phyloP scores from a whole-genome alignment of 2,797 vertebrate species.

The Sebastes reedi region DNA sequence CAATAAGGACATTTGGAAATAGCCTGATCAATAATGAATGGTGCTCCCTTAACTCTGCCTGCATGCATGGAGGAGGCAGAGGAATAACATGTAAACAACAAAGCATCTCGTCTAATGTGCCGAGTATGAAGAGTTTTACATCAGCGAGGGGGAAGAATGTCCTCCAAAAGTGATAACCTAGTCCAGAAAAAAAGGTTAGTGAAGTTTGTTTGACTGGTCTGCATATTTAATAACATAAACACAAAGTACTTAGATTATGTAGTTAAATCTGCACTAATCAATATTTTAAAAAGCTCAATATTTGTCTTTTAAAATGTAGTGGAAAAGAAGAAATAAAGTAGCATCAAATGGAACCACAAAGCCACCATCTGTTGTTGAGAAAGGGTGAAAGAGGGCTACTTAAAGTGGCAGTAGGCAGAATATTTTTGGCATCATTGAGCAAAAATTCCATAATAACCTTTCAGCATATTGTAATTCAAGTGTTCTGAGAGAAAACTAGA shows the following conservation, averaged over 20 bases:
- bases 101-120: slow-evolving; percentile 13
- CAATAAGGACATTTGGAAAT: slow-evolving; percentile 77
- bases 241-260: background rate
- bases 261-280: background rate
- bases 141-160: background rate
- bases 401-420: background rate
- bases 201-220: background rate
- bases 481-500: no score
- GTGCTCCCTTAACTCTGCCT: slow-evolving; percentile 67
- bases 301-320: background rate
- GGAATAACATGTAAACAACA: slow-evolving; percentile 61
- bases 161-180: background rate
- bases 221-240: background rate
- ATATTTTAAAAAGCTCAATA: background rate
- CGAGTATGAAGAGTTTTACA: background rate
- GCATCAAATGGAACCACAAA: background rate
- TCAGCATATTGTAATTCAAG: no score
- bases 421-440: no score
- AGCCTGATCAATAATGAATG: slow-evolving; percentile 81
- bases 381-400: background rate
- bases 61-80: slow-evolving; percentile 43
- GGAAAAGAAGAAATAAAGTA: background rate
- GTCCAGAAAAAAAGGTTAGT: background rate
- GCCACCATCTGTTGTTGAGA: background rate
- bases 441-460: no score